Evolutionary conservation across 2,888 invertebrate species (phyloP), one percentile per base, ranked within the genome.

Genomic region (Agrochola macilenta): DNA sequence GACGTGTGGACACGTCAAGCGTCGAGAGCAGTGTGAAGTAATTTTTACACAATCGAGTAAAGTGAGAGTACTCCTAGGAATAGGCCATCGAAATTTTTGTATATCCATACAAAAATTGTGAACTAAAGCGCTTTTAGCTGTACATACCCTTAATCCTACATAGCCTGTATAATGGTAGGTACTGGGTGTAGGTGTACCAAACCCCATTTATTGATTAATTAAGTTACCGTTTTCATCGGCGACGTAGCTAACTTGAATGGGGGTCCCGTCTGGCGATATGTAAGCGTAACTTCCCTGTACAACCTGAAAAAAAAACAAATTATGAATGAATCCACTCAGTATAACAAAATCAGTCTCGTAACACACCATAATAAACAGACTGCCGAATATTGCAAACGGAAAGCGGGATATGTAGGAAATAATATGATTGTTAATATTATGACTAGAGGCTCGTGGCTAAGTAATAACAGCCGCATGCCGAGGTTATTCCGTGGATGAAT

Each of bases 251-350:
- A 98, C 97, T 83, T 97, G 97, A 80, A 98, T 97, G 2, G 98
- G 98, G 23, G 97, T 97, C 30, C 97, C 97, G 87, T 98, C 98
- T 0, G 98, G 98, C 1, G 98, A 97, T 9, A 98, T 97, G 91
- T 98, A 98, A 0, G 98, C 97, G 91, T 97, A 98, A 61, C 98
- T 98, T 64, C 98, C 98, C 92, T 98, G 98, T 4, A 98, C 98
- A 2, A 98, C 98, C 97, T 98, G 93, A 68, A 89, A 88, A 58
- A n/a, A 12, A 30, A 46, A 30, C 8, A 57, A 49, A 52, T 11
- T 20, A 43, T 69, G 9, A 64, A 65, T 58, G 0, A 63, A 20
- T n/a, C 26, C 12, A 66, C 14, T 49, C 12, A 52, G 9, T n/a
- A n/a, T 52, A 54, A 30, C 39, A 30, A 69, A 43, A 4, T 26